A percentile compares a stretch with the other conserved stretches of the same genome.
phyloP scores from a whole-genome alignment of 2,797 vertebrate species.

The Macropus fuliginosus region DNA sequence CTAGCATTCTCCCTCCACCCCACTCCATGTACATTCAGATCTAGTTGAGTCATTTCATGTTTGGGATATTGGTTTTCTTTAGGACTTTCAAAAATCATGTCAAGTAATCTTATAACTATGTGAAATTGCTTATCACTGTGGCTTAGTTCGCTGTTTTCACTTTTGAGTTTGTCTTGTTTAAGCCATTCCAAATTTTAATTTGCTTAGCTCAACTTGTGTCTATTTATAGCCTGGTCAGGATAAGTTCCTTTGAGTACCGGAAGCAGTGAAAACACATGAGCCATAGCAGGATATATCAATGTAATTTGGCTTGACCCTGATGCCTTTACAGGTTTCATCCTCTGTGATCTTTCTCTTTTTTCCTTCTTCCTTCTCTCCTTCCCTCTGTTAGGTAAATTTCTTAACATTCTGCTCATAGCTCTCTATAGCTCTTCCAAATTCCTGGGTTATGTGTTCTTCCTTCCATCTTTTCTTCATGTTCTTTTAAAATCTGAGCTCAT shows the following conservation, averaged over 20 bases:
- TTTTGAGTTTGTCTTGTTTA: slow-evolving; percentile 27
- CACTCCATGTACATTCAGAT: slow-evolving; percentile 13
- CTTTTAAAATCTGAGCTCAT: background rate
- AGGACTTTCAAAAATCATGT: background rate
- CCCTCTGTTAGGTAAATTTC: background rate
- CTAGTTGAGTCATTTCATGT: slow-evolving; percentile 32
- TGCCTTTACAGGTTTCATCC: background rate
- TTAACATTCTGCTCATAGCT: background rate
- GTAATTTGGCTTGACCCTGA: background rate
- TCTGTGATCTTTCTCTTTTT: background rate
- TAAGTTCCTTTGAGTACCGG: background rate
- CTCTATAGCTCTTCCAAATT: background rate
- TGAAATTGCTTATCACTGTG: slow-evolving; percentile 52
- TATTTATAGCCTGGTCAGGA: background rate
- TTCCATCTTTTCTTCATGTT: background rate
- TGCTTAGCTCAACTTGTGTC: background rate
- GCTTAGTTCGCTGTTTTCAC: slow-evolving; percentile 4
- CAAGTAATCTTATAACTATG: background rate
- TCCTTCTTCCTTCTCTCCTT: background rate
- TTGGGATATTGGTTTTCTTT: background rate
- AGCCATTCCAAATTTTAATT: slow-evolving; percentile 8
- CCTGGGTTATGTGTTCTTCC: background rate
- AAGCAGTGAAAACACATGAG: background rate
- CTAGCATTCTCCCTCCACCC: background rate
- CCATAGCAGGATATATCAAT: background rate